Percentiles rank a stretch among this genome's conserved stretches.
Conservation (phyloP, 2,797 vertebrate genomes). For the Bradypodion ventrale region DNA sequence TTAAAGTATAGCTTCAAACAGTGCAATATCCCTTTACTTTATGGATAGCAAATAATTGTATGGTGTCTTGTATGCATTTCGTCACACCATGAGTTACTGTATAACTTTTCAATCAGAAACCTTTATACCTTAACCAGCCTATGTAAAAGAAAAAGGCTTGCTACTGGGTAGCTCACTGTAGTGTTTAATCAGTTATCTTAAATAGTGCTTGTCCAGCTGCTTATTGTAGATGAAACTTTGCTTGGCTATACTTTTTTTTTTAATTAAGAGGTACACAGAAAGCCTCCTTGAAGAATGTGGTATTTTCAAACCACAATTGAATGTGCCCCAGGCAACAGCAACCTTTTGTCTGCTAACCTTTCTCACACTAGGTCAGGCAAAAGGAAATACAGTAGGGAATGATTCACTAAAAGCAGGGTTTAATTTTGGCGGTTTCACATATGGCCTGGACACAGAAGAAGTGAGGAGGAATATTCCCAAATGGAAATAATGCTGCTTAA, state of each 20-base stretch:
- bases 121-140: conserved; percentile 60
- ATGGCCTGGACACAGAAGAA: too few species aligned
- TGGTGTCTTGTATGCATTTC: conserved; percentile 31
- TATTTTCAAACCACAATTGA: too few species aligned
- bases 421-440: too few species aligned
- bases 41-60: conserved; percentile 37
- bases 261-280: too few species aligned
- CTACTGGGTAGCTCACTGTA: background rate
- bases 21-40: conserved; percentile 34
- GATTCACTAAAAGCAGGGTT: too few species aligned
- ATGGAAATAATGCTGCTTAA: background rate
- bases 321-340: too few species aligned
- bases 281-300: too few species aligned
- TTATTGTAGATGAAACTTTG: conserved; percentile 11
- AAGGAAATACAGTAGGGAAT: too few species aligned
- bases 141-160: conserved; percentile 26
- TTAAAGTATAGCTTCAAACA: conserved; percentile 28
- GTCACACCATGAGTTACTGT: conserved; percentile 53
- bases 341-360: too few species aligned
- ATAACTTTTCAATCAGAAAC: conserved; percentile 54
- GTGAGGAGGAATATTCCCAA: background rate
- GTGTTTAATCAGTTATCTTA: conserved; percentile 44
- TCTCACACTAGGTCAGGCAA: too few species aligned
- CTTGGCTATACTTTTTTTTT: background rate
- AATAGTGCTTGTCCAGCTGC: conserved; percentile 21